These are phyloP conservation scores for Stomatorhinus walkeri DNA, from an alignment of 2,797 vertebrate genomes.

Conservation along the genomic window DNA sequence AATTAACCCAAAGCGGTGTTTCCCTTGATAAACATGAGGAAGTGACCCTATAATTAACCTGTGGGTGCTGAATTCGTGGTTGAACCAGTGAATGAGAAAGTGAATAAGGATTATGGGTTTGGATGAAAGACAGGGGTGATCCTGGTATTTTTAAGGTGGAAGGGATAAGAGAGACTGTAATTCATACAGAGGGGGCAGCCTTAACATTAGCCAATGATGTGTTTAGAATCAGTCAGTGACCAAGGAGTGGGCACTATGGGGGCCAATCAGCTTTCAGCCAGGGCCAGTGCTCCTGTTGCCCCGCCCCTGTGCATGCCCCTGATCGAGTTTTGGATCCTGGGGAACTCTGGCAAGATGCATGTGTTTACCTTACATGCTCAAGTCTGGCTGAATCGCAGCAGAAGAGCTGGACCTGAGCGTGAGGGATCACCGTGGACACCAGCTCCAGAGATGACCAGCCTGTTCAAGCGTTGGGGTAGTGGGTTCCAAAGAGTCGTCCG, in stretches of 20 bases:
- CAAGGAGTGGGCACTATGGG: neutral
- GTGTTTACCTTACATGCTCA: neutral
- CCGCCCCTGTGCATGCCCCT: neutral
- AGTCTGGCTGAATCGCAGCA: neutral
- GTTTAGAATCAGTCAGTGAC: neutral
- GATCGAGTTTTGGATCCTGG: neutral
- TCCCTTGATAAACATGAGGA: neutral
- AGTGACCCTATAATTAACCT: slow-evolving; percentile 3
- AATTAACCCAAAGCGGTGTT: neutral
- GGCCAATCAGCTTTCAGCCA: neutral
- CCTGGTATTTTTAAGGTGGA: neutral
- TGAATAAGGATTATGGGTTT: neutral
- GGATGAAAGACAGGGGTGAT: neutral
- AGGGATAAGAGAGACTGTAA: neutral
- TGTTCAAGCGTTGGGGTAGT: neutral
- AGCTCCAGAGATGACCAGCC: neutral
- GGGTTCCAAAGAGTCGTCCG: neutral
- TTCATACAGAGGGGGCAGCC: neutral
- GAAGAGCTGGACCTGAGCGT: neutral
- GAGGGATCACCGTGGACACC: neutral
- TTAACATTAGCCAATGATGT: neutral
- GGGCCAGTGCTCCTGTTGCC: neutral
- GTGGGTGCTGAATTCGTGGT: neutral
- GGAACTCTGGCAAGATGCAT: neutral
- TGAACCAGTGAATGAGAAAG: neutral